Evolutionary conservation across 92 coral and sea anemone species (phyloP).

Genomic region (Plumapathes pennacea): DNA sequence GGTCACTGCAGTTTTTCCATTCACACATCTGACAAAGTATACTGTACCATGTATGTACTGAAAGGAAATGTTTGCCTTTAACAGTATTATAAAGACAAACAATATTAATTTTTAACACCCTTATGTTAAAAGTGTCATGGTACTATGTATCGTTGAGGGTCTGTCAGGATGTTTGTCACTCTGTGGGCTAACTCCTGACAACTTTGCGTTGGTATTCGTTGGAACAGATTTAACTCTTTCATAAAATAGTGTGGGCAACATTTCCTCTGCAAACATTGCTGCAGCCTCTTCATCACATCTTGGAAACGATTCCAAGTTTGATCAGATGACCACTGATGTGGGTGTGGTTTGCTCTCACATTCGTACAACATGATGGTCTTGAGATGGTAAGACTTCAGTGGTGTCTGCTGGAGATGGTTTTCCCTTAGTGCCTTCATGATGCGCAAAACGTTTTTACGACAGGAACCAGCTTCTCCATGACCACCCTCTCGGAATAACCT

Average conservation of each 20-base stretch:
- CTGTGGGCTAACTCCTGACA: background rate
- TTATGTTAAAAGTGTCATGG: too few species aligned
- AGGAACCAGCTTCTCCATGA: conserved; percentile 44
- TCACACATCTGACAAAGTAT: too few species aligned
- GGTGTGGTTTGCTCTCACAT: conserved; percentile 50
- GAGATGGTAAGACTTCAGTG: conserved; percentile 72
- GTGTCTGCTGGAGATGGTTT: conserved; percentile 28
- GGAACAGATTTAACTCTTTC: conserved; percentile 54
- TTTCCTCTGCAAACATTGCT: conserved; percentile 12
- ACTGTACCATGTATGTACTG: too few species aligned
- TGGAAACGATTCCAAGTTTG: conserved; percentile 38
- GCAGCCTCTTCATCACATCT: conserved; percentile 45
- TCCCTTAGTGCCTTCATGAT: conserved; percentile 65
- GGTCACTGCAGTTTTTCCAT: too few species aligned
- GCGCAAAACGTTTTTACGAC: conserved; percentile 64
- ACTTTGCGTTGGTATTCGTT: conserved; percentile 2
- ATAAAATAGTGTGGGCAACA: conserved; percentile 77
- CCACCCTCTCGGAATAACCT: conserved; percentile 37
- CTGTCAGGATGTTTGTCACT: too few species aligned
- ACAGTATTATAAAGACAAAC: too few species aligned
- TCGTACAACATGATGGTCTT: conserved; percentile 78
- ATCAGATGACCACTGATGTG: conserved; percentile 28
- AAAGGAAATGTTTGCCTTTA: too few species aligned
- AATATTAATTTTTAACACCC: too few species aligned
- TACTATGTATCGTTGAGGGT: too few species aligned